Conservation (phyloP, 2,888 invertebrate species). For the Caenorhabditis japonica region DNA sequence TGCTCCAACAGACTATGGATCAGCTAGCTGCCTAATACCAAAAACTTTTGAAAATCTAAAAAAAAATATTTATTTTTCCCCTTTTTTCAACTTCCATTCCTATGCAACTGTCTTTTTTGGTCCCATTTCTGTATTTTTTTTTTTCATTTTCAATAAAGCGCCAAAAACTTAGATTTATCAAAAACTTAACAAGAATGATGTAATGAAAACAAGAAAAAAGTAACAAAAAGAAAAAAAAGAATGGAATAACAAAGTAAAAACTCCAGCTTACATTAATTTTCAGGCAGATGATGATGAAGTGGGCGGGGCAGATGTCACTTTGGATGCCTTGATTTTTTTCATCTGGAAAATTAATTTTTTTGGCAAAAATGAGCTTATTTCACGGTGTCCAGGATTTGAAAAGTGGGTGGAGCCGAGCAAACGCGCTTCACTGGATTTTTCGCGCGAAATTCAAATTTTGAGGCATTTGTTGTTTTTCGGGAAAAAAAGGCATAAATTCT, state of each 20-base stretch:
- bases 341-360: no score
- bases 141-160: conserved; percentile 9
- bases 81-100: conserved; percentile 15
- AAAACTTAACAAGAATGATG: no score
- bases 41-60: background rate
- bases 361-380: no score
- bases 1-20: conserved; percentile 52
- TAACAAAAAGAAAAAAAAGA: background rate
- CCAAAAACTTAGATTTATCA: no score
- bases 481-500: no score
- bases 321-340: conserved; percentile 28
- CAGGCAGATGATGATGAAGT: conserved; percentile 12
- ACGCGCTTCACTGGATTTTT: no score
- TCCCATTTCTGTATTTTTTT: conserved; percentile 6
- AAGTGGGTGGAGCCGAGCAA: no score
- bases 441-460: no score
- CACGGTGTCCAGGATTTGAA: no score
- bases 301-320: conserved; percentile 3
- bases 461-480: no score
- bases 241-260: background rate
- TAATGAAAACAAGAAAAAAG: conserved; percentile 1
- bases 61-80: conserved; percentile 26
- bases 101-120: conserved; percentile 25
- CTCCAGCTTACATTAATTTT: no score
- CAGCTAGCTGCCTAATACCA: conserved; percentile 37